Conservation (phyloP, 2,113 vertebrate genomes). For the Rhea pennata region DNA sequence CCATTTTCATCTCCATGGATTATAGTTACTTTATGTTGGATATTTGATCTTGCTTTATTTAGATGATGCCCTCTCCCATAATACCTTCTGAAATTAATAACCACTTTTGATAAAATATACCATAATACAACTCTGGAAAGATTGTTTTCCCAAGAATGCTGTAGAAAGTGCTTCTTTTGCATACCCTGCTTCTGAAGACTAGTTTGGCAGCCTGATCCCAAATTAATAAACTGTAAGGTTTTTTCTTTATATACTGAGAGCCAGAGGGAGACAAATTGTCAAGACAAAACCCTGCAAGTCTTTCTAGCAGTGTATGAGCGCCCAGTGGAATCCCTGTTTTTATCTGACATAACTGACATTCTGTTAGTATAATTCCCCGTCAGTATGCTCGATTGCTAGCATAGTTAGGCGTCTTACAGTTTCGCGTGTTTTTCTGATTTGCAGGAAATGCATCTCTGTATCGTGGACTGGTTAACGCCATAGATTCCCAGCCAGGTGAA, state of each 20-base stretch:
- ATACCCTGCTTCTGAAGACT: neutral
- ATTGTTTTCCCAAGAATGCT: neutral
- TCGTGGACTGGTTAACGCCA: conserved; percentile 87
- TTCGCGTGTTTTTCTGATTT: conserved; percentile 84
- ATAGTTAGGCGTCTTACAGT: conserved; percentile 75
- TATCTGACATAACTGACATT: neutral
- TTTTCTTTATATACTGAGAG: neutral
- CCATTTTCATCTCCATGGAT: neutral
- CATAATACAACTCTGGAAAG: neutral
- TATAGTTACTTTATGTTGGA: neutral
- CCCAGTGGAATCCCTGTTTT: neutral
- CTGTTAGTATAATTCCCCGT: accelerated
- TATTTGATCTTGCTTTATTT: neutral
- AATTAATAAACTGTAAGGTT: neutral
- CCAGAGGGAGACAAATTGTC: neutral
- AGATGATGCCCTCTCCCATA: neutral
- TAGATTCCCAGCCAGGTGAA: conserved; percentile 91
- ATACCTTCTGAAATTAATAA: neutral
- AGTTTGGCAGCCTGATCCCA: neutral
- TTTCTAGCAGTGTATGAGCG: neutral
- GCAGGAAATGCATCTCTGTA: conserved; percentile 88
- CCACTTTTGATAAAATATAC: neutral
- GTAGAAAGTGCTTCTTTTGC: neutral
- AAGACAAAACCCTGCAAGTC: neutral
- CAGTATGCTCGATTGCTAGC: neutral